A percentile compares a stretch with the other conserved stretches of the same genome.
Conservation (phyloP, 2,113 vertebrate genomes). For the Alouatta palliata region DNA sequence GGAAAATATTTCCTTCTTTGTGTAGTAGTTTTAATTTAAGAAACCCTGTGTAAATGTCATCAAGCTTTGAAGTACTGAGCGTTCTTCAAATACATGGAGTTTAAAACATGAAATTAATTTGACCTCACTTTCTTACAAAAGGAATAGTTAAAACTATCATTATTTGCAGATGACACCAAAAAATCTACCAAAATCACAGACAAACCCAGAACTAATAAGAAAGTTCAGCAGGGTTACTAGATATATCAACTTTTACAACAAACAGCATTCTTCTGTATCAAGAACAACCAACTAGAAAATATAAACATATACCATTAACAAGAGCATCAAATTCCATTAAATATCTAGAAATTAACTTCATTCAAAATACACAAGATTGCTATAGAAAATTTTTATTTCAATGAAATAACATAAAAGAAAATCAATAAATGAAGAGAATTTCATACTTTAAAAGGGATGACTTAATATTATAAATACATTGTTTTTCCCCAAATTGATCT, state of each 20-base stretch:
- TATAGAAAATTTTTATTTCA: background rate
- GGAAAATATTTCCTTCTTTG: background rate
- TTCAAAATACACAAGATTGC: background rate
- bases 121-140: background rate
- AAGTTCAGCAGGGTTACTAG: background rate
- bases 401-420: slow-evolving; percentile 6
- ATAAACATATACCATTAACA: background rate
- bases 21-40: background rate
- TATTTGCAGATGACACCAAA: background rate
- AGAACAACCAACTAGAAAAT: slow-evolving; percentile 10
- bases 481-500: background rate
- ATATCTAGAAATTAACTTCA: background rate
- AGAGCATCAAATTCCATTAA: background rate
- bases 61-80: background rate
- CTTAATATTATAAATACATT: background rate
- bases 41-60: background rate
- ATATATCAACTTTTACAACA: background rate
- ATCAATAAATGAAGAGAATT: slow-evolving; percentile 11
- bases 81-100: background rate
- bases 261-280: background rate
- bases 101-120: slow-evolving; percentile 46
- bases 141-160: slow-evolving; percentile 5
- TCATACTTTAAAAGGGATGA: background rate
- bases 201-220: background rate
- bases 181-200: background rate